A percentile compares a stretch with the other conserved stretches of the same genome.
Conservation (phyloP, 2,888 invertebrate species). For the Pristionchus mayeri region DNA sequence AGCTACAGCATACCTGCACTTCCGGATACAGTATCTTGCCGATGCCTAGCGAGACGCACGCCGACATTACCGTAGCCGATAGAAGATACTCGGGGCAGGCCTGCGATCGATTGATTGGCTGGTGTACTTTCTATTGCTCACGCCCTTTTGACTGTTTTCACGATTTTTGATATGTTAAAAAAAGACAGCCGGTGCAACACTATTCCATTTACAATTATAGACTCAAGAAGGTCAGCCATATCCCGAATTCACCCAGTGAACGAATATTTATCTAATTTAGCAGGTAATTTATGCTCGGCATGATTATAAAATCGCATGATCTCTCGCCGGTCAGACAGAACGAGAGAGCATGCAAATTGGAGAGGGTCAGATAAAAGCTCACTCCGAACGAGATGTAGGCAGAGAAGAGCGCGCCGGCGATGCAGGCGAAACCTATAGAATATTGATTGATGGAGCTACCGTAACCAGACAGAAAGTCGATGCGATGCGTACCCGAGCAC, state of each 20-base stretch:
- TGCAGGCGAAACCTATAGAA: slow-evolving; percentile 92
- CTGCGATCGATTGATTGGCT: slow-evolving; percentile 53
- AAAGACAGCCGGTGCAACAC: too few relatives aligned
- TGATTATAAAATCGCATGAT: too few relatives aligned
- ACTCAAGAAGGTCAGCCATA: too few relatives aligned
- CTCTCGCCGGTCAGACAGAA: too few relatives aligned
- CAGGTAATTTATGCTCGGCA: too few relatives aligned
- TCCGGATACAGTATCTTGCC: slow-evolving; percentile 33
- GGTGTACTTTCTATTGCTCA: background rate
- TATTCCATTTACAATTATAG: too few relatives aligned
- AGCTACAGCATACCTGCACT: background rate
- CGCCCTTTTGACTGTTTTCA: too few relatives aligned
- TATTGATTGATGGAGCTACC: background rate
- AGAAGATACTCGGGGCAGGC: slow-evolving; percentile 87
- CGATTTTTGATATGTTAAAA: too few relatives aligned
- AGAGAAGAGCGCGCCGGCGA: slow-evolving; percentile 92
- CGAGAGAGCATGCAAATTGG: too few relatives aligned
- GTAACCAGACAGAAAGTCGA: background rate
- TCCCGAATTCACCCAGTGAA: background rate
- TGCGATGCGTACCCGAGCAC: slow-evolving; percentile 77
- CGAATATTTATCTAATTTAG: too few relatives aligned
- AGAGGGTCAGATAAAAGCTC: too few relatives aligned
- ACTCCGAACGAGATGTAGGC: slow-evolving; percentile 87
- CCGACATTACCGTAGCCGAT: slow-evolving; percentile 95
- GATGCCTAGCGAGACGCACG: slow-evolving; percentile 90